Evolutionary conservation across 2,888 invertebrate genomes (phyloP).

Genomic region (Andrena dorsata): DNA sequence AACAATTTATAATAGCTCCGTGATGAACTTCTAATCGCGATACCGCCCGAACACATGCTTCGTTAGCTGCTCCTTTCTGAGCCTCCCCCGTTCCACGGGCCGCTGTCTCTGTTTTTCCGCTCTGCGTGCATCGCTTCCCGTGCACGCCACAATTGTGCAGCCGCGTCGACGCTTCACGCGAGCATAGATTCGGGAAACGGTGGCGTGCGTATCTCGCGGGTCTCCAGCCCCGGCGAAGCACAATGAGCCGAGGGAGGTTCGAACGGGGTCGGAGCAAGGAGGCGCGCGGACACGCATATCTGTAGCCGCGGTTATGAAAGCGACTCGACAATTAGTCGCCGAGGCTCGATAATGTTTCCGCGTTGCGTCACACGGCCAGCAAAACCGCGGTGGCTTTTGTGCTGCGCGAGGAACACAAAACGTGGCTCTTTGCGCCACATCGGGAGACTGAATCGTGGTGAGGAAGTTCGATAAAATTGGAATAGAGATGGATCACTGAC

Average conservation of each 20-base stretch:
- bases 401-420: slow-evolving; percentile 35
- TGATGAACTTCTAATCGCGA: slow-evolving; percentile 63
- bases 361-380: slow-evolving; percentile 25
- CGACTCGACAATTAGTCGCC: slow-evolving; percentile 62
- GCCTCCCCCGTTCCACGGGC: background rate
- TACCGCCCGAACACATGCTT: slow-evolving; percentile 65
- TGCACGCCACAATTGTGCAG: slow-evolving; percentile 48
- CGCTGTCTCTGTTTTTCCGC: slow-evolving; percentile 35
- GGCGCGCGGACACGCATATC: slow-evolving; percentile 31
- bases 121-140: slow-evolving; percentile 35
- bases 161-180: slow-evolving; percentile 56
- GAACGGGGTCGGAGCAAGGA: slow-evolving; percentile 21
- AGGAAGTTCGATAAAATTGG: slow-evolving; percentile 10
- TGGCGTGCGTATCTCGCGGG: slow-evolving; percentile 44
- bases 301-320: slow-evolving; percentile 55
- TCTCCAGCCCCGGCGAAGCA: slow-evolving; percentile 34
- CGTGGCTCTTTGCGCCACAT: slow-evolving; percentile 26
- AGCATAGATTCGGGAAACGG: slow-evolving; percentile 45
- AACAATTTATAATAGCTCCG: slow-evolving; percentile 61
- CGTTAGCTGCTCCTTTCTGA: slow-evolving; percentile 39
- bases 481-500: background rate
- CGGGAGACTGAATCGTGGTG: background rate
- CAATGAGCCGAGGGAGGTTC: slow-evolving; percentile 28
- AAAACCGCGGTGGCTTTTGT: slow-evolving; percentile 36
- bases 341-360: slow-evolving; percentile 47